Evolutionary conservation across 2,888 invertebrate genomes (phyloP), one percentile per base, ranked within the genome.

Genomic region (Ochropacha duplaris): DNA sequence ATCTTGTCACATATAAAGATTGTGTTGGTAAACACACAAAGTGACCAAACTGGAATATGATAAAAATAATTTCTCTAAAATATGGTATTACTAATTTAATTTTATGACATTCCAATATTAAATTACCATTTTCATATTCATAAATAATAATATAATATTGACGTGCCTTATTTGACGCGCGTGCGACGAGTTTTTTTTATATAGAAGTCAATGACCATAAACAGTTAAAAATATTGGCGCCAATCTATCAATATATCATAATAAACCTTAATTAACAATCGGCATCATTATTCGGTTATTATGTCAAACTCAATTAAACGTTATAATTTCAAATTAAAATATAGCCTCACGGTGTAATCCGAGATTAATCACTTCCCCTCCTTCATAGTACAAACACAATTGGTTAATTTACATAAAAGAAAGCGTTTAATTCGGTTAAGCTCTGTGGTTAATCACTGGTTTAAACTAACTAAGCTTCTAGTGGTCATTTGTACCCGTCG

Each of bases 361-460:
- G 61, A 72, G 76, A 84, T 85, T 79, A 81, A 86, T 86, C 74
- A 70, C 71, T 71, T 62, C 66, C 66, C 68, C 65, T 72, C 74
- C 68, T 72, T 71, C 69, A 65, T 63, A 75, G 67, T 71, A 84
- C 78, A 84, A 88, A 90, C 87, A 86, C 87, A 86, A 87, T 87
- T 78, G 74, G 83, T 81, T 82, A 80, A 88, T 90, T 89, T 79
- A 86, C 86, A 89, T 88, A 86, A 87, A 89, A 88, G 86, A 88
- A 89, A 91, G 86, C 88, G 79, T 84, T 86, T 86, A 84, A 89
- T 87, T 87, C 80, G 80, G 83, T 87, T 86, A 87, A 87, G 86
- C 82, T 79, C 72, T 73, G 79, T 72, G 83, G 86, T 87, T 88
- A 87, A 87, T 88, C 87, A 83, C 80, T 73, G 81, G 80, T 85